phyloP scores from a whole-genome alignment of 2,888 invertebrate genomes.

The Morpho deidamia region DNA sequence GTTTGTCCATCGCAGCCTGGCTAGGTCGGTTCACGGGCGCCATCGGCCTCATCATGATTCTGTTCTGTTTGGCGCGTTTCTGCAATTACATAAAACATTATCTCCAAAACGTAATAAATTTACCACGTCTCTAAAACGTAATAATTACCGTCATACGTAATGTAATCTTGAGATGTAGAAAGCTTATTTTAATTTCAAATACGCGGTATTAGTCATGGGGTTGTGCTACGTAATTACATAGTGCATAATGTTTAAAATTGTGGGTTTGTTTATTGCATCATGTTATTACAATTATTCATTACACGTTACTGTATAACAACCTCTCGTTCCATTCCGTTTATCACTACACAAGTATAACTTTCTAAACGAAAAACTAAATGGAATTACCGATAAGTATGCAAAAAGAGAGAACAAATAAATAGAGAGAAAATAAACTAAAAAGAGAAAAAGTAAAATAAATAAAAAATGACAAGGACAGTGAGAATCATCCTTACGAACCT shows the following conservation, averaged over 20 bases:
- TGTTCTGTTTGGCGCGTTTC: conserved; percentile 72
- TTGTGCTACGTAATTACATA: neutral
- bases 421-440: too few species aligned
- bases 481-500: too few species aligned
- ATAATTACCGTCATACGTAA: neutral
- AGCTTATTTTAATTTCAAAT: neutral
- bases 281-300: neutral
- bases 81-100: conserved; percentile 45
- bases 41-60: conserved; percentile 66
- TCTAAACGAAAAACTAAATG: too few species aligned
- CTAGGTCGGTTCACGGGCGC: conserved; percentile 49
- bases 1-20: conserved; percentile 60
- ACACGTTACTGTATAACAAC: too few species aligned
- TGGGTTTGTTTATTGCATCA: neutral
- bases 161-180: neutral
- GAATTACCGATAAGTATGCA: too few species aligned
- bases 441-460: too few species aligned
- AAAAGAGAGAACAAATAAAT: too few species aligned
- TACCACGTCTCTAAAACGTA: neutral
- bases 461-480: too few species aligned
- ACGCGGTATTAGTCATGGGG: neutral
- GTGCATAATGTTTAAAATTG: too few species aligned
- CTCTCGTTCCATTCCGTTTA: too few species aligned
- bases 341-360: too few species aligned
- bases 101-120: too few species aligned